phyloP scores from a whole-genome alignment of 2,113 vertebrate genomes.

The Aegotheles bennettii region DNA sequence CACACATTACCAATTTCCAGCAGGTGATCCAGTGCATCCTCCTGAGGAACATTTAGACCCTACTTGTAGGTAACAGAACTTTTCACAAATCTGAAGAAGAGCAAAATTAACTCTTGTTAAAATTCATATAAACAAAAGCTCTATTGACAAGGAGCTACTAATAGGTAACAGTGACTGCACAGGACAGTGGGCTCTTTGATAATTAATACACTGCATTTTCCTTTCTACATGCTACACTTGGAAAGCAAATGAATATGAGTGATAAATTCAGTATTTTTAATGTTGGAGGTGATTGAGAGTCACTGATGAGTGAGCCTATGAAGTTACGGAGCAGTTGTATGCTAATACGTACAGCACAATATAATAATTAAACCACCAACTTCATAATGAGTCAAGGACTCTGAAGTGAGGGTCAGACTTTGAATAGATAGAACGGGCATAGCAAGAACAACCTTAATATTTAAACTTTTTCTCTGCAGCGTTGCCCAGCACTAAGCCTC shows the following conservation, averaged over 20 bases:
- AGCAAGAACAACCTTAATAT: neutral
- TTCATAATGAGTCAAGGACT: neutral
- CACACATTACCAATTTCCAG: neutral
- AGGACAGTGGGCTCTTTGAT: neutral
- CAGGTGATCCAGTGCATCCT: neutral
- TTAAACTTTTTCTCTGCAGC: neutral
- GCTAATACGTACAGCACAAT: neutral
- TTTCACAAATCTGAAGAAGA: neutral
- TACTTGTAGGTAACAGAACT: neutral
- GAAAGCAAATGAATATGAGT: neutral
- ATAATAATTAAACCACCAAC: neutral
- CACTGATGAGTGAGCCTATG: neutral
- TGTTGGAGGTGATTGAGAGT: neutral
- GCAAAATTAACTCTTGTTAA: neutral
- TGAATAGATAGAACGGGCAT: neutral
- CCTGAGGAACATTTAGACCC: neutral
- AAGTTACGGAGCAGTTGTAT: neutral
- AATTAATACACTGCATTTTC: neutral
- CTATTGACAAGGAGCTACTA: neutral
- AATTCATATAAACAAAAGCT: neutral
- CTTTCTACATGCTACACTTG: neutral
- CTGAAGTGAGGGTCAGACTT: neutral
- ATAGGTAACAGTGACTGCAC: neutral
- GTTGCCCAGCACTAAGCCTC: neutral
- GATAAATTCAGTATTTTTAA: neutral